phyloP scores from a whole-genome alignment of 1,140 invertebrate genomes.

The Calycopis cecrops region DNA sequence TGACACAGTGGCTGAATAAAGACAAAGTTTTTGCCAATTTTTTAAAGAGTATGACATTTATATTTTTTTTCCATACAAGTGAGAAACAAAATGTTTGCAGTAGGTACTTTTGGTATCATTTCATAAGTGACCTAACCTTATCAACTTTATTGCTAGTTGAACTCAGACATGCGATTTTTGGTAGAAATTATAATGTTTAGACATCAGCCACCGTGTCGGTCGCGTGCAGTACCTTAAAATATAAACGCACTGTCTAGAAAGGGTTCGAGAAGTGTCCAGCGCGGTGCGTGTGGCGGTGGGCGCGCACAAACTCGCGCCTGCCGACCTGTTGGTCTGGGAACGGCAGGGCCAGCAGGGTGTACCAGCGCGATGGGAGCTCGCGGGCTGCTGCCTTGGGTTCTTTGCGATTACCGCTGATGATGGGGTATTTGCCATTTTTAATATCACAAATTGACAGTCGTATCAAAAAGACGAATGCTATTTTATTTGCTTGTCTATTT shows the following conservation, averaged over 20 bases:
- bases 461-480: no score
- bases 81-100: no score
- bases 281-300: conserved; percentile 81
- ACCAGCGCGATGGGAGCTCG: conserved; percentile 86
- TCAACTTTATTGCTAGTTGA: no score
- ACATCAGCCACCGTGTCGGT: conserved; percentile 49
- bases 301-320: conserved; percentile 85
- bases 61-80: no score
- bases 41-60: no score
- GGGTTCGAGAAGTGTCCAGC: conserved; percentile 89
- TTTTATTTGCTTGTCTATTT: no score
- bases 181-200: no score
- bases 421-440: neutral
- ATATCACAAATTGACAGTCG: no score
- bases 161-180: no score
- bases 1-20: conserved; percentile 35
- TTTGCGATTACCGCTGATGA: conserved; percentile 47
- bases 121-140: no score
- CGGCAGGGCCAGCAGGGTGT: conserved; percentile 90
- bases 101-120: no score
- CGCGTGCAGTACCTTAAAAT: conserved; percentile 58
- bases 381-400: conserved; percentile 49
- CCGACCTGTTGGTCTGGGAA: conserved; percentile 94
- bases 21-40: no score
- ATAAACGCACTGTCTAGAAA: conserved; percentile 66